Evolutionary conservation across 2,113 vertebrate species (phyloP).

Genomic region (Macaca nemestrina): DNA sequence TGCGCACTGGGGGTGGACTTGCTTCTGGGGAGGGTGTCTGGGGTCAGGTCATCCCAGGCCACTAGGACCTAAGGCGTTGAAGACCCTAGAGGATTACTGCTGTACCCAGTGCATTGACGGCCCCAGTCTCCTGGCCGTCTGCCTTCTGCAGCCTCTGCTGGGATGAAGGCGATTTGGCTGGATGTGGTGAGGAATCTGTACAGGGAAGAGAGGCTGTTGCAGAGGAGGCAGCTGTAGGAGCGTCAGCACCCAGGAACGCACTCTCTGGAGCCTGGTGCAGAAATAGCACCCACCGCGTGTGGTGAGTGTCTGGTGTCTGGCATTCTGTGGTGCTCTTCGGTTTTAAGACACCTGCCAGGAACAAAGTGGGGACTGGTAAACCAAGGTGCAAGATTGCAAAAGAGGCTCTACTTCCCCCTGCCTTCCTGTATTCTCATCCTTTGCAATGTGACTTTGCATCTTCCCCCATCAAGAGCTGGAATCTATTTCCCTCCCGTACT

Average conservation of each 20-base stretch:
- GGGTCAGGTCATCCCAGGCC: not conserved
- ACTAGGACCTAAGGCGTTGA: fast-evolving
- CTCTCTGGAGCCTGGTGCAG: not conserved
- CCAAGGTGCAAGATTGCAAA: not conserved
- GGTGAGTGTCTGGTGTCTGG: constrained; percentile 29
- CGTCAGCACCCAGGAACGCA: not conserved
- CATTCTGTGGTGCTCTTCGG: not conserved
- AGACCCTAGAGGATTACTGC: fast-evolving
- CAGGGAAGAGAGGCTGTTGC: not conserved
- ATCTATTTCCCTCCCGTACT: not conserved
- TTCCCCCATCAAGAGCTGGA: not conserved
- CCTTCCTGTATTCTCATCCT: not conserved
- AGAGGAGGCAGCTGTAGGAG: not conserved
- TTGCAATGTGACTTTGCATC: not conserved
- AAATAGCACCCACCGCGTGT: not conserved
- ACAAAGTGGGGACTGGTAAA: not conserved
- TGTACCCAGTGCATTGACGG: fast-evolving
- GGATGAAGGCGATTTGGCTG: not conserved
- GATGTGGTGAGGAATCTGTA: not conserved
- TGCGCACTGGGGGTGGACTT: fast-evolving
- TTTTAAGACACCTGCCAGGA: constrained; percentile 30
- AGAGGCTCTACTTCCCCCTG: not conserved
- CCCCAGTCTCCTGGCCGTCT: not conserved
- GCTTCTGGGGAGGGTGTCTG: not conserved
- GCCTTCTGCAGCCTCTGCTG: not conserved